A percentile compares a stretch with the other conserved stretches of the same genome.
These are phyloP conservation scores for Entomobrya multifasciata DNA, from an alignment of 2,888 invertebrate genomes.

Conservation along the genomic window DNA sequence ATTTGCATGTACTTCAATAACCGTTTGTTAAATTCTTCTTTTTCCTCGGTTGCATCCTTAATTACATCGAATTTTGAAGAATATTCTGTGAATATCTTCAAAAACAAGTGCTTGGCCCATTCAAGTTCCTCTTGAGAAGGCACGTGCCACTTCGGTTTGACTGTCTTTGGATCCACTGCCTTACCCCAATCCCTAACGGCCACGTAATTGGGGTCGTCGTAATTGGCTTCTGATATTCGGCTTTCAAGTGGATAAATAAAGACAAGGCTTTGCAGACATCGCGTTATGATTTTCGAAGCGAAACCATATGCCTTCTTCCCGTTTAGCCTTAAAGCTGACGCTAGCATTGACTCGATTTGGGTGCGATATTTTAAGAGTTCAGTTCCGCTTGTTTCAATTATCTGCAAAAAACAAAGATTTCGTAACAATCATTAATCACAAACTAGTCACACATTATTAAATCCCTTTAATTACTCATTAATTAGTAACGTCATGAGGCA, in stretches of 20 bases:
- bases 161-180: conserved; percentile 85
- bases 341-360: conserved; percentile 83
- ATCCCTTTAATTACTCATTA: too few species aligned
- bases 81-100: conserved; percentile 73
- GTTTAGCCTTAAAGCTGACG: conserved; percentile 82
- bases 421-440: too few species aligned
- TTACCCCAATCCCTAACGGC: conserved; percentile 88
- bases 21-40: conserved; percentile 84
- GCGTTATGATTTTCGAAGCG: conserved; percentile 72
- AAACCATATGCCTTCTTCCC: conserved; percentile 79
- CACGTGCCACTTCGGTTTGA: conserved; percentile 89
- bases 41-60: conserved; percentile 84
- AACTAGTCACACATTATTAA: too few species aligned
- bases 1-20: conserved; percentile 87
- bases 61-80: conserved; percentile 84
- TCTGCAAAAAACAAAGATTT: conserved; percentile 69
- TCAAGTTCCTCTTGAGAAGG: conserved; percentile 87
- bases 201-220: conserved; percentile 78
- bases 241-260: conserved; percentile 79
- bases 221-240: conserved; percentile 76
- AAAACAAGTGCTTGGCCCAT: conserved; percentile 85
- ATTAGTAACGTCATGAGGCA: too few species aligned
- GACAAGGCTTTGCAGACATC: conserved; percentile 76
- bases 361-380: conserved; percentile 83
- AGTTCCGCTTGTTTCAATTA: conserved; percentile 81